Base-by-base conservation (phyloP, 1,140 invertebrate genomes). In the Pogonomyrmex californicus region DNA sequence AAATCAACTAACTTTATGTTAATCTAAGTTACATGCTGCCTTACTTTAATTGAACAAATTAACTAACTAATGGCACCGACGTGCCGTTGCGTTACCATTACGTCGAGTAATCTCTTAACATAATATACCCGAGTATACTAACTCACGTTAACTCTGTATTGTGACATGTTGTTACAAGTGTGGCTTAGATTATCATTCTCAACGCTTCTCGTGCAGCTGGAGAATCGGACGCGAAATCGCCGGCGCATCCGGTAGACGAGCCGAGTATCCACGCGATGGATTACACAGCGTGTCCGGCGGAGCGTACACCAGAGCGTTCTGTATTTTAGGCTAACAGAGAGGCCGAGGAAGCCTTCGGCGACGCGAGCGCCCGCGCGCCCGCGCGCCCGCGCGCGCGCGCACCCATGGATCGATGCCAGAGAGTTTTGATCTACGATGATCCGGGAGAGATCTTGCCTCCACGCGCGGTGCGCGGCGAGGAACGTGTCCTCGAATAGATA, bases 401-500 rank as follows among this genome's bases (percentile, higher is more conserved):
- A 41, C 23, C 30, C 71, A 63, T 83, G 75, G 88, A 90, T 90
- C 88, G 85, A 90, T 90, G 71, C 65, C 85, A 76, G 51, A 71
- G 71, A 77, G 77, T 63, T 89, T 90, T 86, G 87, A 89, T 89
- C 82, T 63, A 77, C 87, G 78, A 82, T 81, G 83, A 76, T 86
- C 88, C 70, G 58, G 63, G 77, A 76, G 83, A 81, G 76, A 89
- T 87, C 77, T 83, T 89, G 33, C 63, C n/a, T n/a, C 70, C 54
- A 36, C 12, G 51, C 12, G 51, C 86, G 86, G 36, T 6, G 17
- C 68, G 47, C 66, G 54, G 75, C 51, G 23, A 65, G 77, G 44
- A 86, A 81, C 68, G 87, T 77, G 87, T 90, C 85, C 88, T 89
- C 88, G 51, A 86, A 89, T 75, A 66, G 82, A 62, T 88, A 76